These are phyloP conservation scores for Propithecus deckenii DNA, from an alignment of 2,797 vertebrate genomes.

Conservation along the genomic window DNA sequence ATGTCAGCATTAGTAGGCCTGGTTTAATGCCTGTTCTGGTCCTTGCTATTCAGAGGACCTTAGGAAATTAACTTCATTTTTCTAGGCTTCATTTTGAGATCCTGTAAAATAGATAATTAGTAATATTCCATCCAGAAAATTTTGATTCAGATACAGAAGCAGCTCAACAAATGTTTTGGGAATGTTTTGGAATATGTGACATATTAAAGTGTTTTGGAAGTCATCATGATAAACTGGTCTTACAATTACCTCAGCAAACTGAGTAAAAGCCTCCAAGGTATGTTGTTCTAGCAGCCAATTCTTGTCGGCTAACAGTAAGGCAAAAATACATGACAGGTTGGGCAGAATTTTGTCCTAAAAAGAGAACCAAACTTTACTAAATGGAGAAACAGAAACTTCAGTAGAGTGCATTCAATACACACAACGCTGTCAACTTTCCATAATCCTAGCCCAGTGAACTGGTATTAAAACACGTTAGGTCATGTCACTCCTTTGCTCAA, in stretches of 20 bases:
- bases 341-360: constrained; percentile 90
- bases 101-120: not conserved
- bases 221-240: not conserved
- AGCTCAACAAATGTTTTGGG: not conserved
- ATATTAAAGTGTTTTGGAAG: not conserved
- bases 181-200: not conserved
- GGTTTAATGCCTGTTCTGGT: not conserved
- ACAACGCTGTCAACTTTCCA: not conserved
- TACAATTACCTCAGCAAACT: constrained; percentile 92
- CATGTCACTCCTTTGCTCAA: not conserved
- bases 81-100: not conserved
- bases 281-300: constrained; percentile 93
- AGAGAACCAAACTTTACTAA: constrained; percentile 33
- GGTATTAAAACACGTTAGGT: too few relatives aligned
- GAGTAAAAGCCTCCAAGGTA: constrained; percentile 91
- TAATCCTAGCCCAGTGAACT: not conserved
- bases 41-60: not conserved
- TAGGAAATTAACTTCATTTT: not conserved
- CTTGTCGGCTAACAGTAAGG: constrained; percentile 85
- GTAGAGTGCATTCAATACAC: not conserved
- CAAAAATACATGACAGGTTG: constrained; percentile 88
- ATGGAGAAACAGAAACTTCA: not conserved
- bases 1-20: not conserved
- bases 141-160: not conserved
- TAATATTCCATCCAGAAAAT: not conserved